Evolutionary conservation across 2,113 vertebrate species (phyloP), one percentile per base, ranked within the genome.

Genomic region (Oncorhynchus masou): DNA sequence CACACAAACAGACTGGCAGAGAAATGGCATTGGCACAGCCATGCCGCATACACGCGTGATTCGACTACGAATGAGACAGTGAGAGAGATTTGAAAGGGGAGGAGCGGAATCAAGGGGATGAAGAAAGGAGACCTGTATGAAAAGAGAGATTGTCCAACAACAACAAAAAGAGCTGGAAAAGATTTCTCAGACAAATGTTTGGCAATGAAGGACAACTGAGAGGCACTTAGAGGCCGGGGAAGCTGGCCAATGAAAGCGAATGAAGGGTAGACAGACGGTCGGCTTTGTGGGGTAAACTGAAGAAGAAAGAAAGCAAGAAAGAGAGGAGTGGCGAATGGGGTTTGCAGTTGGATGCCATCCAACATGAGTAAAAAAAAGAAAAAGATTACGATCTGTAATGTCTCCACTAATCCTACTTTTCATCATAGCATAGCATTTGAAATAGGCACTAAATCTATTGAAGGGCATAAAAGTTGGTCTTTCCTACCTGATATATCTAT

Each of bases 11-110:
- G 79, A 82, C 88, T 92, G 92, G 92, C 92, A 93, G 83, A 91
- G 88, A 81, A 78, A 91, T 90, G 90, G 91, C 90, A 88, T 83
- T 91, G 91, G 92, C 89, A 92, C 90, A 86, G 89, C 89, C 89
- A 83, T 92, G 91, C 91, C 88, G 92, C 92, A 93, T 91, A 89
- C 86, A 83, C 76, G 83, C 90, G 90, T 93, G 92, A 90, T 87
- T 85, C 69, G 88, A 92, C 92, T 93, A 81, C 79, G 78, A 92
- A 93, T 90, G 89, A 92, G 88, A 79, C 3, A 45, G 73, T 73
- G 88, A 85, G 81, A 84, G 84, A 86, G 81, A 81, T 86, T 86
- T 86, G 83, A 78, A 78, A 87, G 81, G 80, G 83, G 85, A 81
- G 86, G 83, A 81, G 85, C 73, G 29, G 85, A 90, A 85, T 86